These are phyloP conservation scores for Planococcus citri DNA, from an alignment of 1,140 invertebrate species.

Conservation along the genomic window DNA sequence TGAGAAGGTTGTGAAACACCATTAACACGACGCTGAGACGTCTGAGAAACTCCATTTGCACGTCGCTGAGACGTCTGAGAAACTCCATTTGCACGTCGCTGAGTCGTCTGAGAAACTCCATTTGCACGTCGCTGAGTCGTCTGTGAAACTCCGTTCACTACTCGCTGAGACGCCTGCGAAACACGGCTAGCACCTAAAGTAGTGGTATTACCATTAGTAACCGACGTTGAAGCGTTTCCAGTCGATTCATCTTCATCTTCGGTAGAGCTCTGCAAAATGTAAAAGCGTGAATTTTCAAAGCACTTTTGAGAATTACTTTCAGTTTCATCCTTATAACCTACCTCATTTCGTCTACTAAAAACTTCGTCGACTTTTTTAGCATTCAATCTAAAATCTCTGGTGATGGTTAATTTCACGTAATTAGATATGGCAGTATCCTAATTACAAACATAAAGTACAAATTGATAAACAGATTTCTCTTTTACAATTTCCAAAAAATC, in stretches of 20 bases:
- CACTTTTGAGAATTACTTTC: neutral
- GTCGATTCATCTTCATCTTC: neutral
- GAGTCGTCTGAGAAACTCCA: neutral
- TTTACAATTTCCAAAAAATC: neutral
- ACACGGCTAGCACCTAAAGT: too few species aligned
- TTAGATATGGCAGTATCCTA: slow-evolving; percentile 27
- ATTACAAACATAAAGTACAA: slow-evolving; percentile 11
- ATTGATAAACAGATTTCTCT: neutral
- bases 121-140: neutral
- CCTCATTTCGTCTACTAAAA: slow-evolving; percentile 26
- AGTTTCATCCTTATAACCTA: slow-evolving; percentile 22
- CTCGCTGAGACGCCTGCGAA: neutral
- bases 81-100: neutral
- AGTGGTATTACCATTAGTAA: too few species aligned
- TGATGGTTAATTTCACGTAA: slow-evolving; percentile 28
- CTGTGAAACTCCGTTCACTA: neutral
- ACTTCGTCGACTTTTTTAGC: slow-evolving; percentile 28
- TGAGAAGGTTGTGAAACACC: neutral
- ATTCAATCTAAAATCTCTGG: slow-evolving; percentile 29
- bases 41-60: neutral
- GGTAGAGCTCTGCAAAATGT: neutral
- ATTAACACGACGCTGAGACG: neutral
- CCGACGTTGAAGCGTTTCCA: neutral
- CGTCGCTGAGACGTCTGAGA: neutral
- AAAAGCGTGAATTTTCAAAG: neutral